Evolutionary conservation across 2,888 invertebrate species (phyloP), one percentile per base, ranked within the genome.

Genomic region (Orgyia antiqua): DNA sequence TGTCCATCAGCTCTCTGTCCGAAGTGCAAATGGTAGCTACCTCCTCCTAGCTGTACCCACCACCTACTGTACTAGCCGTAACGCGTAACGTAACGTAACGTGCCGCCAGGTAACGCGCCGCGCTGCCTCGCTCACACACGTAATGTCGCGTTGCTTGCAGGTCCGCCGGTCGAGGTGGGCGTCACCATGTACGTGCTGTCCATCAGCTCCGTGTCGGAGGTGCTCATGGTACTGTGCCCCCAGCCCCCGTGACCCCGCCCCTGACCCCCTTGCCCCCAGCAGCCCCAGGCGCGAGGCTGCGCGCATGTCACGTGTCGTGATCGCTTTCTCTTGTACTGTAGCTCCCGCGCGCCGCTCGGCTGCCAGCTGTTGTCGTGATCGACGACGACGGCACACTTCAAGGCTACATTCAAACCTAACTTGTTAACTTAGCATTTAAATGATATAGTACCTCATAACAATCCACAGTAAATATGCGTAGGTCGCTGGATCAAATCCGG

Each of bases 141-240:
- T 77, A 70, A 56, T 73, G 73, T 78, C 24, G 74, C 72, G 71
- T 83, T 87, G 79, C 79, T 89, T 95, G 87, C 94, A 97, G 96
- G 95, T 92, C 94, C 94, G 87, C 96, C 97, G 78, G 97, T 98
- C 89, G 96, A 96, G 88, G 97, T 98, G 87, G 96, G 96, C 87
- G 96, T 97, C 90, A 97, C 97, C 89, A 96, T 98, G 94, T 96
- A 96, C 91, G 97, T 98, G 89, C 94, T 97, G 89, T 96, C 96
- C 89, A 98, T 98, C 92, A 96, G 96, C 91, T 96, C 97, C 88
- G 95, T 98, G 88, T 97, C 97, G 88, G 98, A 98, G 93, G 97
- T 97, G 88, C 94, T 96, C 92, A 97, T 97, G 97, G 97, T 97
- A 94, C 82, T 78, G n/a, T 76, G 77, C 64, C 45, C 45, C 47